Conservation (phyloP, 2,113 vertebrate species). For the Prunella fulvescens region DNA sequence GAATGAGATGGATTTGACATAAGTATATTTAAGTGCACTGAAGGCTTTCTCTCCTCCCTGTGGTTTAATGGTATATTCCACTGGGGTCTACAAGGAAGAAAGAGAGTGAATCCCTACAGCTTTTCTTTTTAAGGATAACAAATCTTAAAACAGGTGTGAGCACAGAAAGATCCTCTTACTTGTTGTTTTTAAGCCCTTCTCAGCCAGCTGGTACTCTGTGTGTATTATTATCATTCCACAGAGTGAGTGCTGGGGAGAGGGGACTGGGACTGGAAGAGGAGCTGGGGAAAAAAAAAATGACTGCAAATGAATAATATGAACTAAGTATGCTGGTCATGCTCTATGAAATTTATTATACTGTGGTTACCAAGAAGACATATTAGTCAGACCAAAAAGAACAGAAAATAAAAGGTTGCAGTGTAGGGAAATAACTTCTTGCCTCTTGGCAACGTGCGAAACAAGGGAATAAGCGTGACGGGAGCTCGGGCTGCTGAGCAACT, state of each 20-base stretch:
- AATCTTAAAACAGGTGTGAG: slow-evolving; percentile 94
- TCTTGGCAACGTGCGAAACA: slow-evolving; percentile 24
- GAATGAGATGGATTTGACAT: slow-evolving; percentile 97
- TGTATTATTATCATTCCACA: slow-evolving; percentile 69
- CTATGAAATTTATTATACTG: slow-evolving; percentile 74
- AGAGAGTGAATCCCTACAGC: slow-evolving; percentile 87
- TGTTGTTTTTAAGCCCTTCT: slow-evolving; percentile 57
- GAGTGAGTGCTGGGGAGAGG: neutral
- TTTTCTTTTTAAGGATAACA: slow-evolving; percentile 86
- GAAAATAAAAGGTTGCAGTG: slow-evolving; percentile 58
- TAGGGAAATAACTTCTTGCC: slow-evolving; percentile 63
- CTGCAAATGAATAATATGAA: slow-evolving; percentile 72
- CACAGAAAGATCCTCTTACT: slow-evolving; percentile 76
- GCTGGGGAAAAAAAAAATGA: slow-evolving; percentile 67
- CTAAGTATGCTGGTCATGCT: slow-evolving; percentile 69
- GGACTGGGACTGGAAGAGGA: neutral
- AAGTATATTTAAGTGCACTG: slow-evolving; percentile 90
- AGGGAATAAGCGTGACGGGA: slow-evolving; percentile 24
- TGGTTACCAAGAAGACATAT: slow-evolving; percentile 68
- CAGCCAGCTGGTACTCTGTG: neutral
- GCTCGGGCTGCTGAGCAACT: neutral
- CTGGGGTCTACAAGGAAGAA: slow-evolving; percentile 87
- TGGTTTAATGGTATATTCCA: slow-evolving; percentile 89
- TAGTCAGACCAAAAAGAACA: slow-evolving; percentile 54
- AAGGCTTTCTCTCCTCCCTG: slow-evolving; percentile 88